Evolutionary conservation across 30 jellyfish, hydroid and myxozoan genomes (phyloP).

Genomic region (Pseudorhiza aurosa): DNA sequence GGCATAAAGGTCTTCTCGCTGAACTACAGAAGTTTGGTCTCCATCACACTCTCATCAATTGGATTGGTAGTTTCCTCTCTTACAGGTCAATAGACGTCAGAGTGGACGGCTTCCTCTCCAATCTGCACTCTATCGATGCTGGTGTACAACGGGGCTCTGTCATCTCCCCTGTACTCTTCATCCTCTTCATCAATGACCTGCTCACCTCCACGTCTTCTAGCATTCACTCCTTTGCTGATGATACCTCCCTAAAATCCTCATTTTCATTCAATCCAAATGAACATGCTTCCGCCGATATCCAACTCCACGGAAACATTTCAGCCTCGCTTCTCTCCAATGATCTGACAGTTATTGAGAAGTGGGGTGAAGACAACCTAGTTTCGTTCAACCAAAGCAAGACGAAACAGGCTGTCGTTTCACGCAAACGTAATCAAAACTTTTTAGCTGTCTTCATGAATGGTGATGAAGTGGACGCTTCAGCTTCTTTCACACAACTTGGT

Average conservation of each 20-base stretch:
- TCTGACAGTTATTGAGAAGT: too few species aligned
- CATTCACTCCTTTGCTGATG: neutral
- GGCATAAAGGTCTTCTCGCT: neutral
- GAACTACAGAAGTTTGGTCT: neutral
- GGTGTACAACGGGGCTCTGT: neutral
- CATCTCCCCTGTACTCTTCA: neutral
- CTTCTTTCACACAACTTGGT: too few species aligned
- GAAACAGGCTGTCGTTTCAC: too few species aligned
- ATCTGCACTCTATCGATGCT: neutral
- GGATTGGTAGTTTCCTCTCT: too few species aligned
- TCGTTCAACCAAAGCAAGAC: too few species aligned
- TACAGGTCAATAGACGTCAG: too few species aligned
- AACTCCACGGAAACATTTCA: too few species aligned
- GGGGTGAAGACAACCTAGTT: too few species aligned
- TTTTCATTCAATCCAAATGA: neutral
- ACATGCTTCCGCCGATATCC: neutral
- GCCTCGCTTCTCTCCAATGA: too few species aligned
- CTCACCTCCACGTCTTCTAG: neutral
- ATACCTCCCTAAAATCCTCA: neutral
- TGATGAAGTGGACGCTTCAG: too few species aligned
- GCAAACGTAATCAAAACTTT: too few species aligned
- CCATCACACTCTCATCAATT: neutral
- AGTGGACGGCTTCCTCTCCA: neutral
- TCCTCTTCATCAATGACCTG: neutral
- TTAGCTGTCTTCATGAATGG: too few species aligned